A percentile compares a stretch with the other conserved stretches of the same genome.
Evolutionary conservation across 2,888 invertebrate genomes (phyloP).

Genomic region (Steinernema scapterisci): DNA sequence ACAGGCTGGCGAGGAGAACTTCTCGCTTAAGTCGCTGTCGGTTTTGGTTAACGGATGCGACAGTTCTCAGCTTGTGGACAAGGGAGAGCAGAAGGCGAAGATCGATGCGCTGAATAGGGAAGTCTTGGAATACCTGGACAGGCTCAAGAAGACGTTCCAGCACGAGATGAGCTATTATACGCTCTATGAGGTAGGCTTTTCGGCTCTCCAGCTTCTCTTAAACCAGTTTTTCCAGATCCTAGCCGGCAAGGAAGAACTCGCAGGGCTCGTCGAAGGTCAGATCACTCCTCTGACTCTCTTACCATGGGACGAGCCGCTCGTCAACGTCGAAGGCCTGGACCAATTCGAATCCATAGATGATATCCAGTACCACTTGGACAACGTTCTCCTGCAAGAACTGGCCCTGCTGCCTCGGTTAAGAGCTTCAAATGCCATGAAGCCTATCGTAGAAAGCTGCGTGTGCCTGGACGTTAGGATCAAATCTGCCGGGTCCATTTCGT

Average conservation of each 20-base stretch:
- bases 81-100: slow-evolving; percentile 1
- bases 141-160: slow-evolving; percentile 42
- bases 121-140: background rate
- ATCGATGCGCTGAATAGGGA: background rate
- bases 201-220: background rate
- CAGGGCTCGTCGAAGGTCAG: slow-evolving; percentile 48
- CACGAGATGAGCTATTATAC: slow-evolving; percentile 41
- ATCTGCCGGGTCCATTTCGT: slow-evolving; percentile 77
- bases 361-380: background rate
- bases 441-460: slow-evolving; percentile 25
- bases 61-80: slow-evolving; percentile 20
- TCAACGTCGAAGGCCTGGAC: slow-evolving; percentile 6
- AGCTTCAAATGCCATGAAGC: background rate
- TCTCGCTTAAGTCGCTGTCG: slow-evolving; percentile 1
- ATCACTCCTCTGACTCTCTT: slow-evolving; percentile 23
- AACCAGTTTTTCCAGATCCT: slow-evolving; percentile 43
- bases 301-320: background rate
- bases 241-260: slow-evolving; percentile 47
- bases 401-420: background rate
- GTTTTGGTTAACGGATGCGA: slow-evolving; percentile 24
- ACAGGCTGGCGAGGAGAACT: background rate
- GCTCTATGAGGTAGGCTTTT: slow-evolving; percentile 43
- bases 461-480: background rate
- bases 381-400: slow-evolving; percentile 9
- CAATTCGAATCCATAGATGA: background rate